These are phyloP conservation scores for Campoletis raptor DNA, from an alignment of 2,888 invertebrate species.

Conservation along the genomic window DNA sequence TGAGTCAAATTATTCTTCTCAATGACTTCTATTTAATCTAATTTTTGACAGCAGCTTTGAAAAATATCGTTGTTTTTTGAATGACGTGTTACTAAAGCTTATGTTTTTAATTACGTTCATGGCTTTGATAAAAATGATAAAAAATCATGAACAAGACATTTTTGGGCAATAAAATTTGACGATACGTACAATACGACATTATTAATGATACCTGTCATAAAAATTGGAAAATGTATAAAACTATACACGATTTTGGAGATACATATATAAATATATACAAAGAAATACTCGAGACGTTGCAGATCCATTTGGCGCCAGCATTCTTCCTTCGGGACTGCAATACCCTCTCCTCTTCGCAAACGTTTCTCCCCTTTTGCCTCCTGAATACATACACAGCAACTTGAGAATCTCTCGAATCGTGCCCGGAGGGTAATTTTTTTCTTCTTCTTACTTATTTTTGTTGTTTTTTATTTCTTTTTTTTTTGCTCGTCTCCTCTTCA, in stretches of 20 bases:
- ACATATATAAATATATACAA: slow-evolving; percentile 8
- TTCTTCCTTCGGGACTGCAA: slow-evolving; percentile 62
- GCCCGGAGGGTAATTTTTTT: slow-evolving; percentile 61
- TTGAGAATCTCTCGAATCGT: slow-evolving; percentile 51
- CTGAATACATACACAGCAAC: background rate
- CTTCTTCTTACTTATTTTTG: slow-evolving; percentile 16
- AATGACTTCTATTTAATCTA: no score
- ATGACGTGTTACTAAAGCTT: no score
- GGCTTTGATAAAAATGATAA: background rate
- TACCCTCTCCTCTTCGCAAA: background rate
- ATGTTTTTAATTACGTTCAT: no score
- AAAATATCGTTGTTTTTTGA: no score
- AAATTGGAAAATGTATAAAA: background rate
- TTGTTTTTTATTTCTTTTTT: slow-evolving; percentile 20
- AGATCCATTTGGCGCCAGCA: slow-evolving; percentile 65
- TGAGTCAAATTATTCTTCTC: no score
- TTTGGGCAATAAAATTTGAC: background rate
- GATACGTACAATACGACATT: background rate
- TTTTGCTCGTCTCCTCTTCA: slow-evolving; percentile 35
- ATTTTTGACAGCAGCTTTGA: no score
- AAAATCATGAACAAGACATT: background rate
- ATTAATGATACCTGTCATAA: background rate
- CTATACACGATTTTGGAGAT: background rate
- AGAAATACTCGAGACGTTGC: slow-evolving; percentile 35
- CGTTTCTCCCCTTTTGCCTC: slow-evolving; percentile 1